These are phyloP conservation scores for Neotoma lepida DNA, from an alignment of 2,113 vertebrate species.

Conservation along the genomic window DNA sequence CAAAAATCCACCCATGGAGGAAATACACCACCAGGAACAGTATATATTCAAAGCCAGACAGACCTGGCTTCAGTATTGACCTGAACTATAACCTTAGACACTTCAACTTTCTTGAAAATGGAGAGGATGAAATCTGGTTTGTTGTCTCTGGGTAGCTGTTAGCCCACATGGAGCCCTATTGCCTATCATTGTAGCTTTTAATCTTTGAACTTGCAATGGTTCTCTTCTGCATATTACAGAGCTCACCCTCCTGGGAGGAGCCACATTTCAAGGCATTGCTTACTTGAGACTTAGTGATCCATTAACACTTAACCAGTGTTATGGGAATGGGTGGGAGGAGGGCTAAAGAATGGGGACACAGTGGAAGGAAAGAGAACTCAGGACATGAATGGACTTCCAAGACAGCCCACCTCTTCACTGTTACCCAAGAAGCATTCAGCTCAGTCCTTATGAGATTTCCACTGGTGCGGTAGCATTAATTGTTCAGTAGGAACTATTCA, in stretches of 20 bases:
- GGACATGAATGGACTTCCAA: background rate
- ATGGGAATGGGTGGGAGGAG: background rate
- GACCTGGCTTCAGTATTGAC: slow-evolving; percentile 35
- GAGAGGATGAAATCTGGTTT: slow-evolving; percentile 11
- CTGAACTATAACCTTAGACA: slow-evolving; percentile 66
- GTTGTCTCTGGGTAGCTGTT: slow-evolving; percentile 14
- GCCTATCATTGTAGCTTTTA: background rate
- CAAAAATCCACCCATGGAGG: background rate
- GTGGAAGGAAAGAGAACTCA: background rate
- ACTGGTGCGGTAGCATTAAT: background rate
- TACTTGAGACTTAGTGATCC: background rate
- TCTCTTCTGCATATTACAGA: background rate
- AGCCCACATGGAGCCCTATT: background rate
- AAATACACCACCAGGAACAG: background rate
- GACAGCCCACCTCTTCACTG: background rate
- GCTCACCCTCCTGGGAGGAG: slow-evolving; percentile 9
- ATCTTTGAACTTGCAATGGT: slow-evolving; percentile 42
- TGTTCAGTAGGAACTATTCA: background rate
- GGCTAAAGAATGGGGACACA: background rate
- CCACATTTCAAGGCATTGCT: background rate
- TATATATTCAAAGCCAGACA: background rate
- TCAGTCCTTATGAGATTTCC: background rate
- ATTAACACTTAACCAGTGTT: background rate
- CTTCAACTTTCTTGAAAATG: slow-evolving; percentile 72
- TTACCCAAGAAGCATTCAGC: background rate